phyloP scores from a whole-genome alignment of 2,888 invertebrate genomes.

The Trichogramma evanescens region DNA sequence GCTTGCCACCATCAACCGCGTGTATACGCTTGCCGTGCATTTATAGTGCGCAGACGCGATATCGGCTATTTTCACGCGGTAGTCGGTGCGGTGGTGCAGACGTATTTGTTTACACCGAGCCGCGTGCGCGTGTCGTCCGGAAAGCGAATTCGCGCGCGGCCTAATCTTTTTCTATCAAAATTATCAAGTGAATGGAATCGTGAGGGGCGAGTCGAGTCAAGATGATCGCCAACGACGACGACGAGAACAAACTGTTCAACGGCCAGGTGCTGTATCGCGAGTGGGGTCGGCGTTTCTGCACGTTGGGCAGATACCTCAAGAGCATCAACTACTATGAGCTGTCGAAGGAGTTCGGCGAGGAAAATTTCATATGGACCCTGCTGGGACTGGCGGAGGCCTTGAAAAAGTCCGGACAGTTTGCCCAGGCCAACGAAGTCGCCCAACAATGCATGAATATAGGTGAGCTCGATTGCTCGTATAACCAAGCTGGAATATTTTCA shows the following conservation, averaged over 20 bases:
- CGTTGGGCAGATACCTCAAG: constrained; percentile 22
- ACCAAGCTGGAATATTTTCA: too few relatives aligned
- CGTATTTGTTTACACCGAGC: too few relatives aligned
- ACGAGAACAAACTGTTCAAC: constrained; percentile 27
- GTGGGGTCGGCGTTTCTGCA: constrained; percentile 33
- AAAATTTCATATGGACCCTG: constrained; percentile 30
- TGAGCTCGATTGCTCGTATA: constrained; percentile 17
- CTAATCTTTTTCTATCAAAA: too few relatives aligned
- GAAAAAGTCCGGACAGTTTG: constrained; percentile 31
- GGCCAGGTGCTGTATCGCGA: constrained; percentile 35
- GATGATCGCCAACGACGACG: background rate
- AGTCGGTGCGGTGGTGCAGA: too few relatives aligned
- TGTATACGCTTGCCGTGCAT: too few relatives aligned
- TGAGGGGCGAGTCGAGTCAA: too few relatives aligned
- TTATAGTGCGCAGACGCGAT: too few relatives aligned
- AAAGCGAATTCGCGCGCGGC: too few relatives aligned
- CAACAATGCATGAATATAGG: constrained; percentile 34
- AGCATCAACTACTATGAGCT: constrained; percentile 33
- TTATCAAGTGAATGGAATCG: too few relatives aligned
- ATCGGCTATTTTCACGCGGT: too few relatives aligned
- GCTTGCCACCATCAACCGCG: too few relatives aligned
- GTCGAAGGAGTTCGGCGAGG: constrained; percentile 26
- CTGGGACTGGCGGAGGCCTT: constrained; percentile 31
- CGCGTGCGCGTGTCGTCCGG: too few relatives aligned
- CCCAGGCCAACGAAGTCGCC: constrained; percentile 28